A percentile compares a stretch with the other conserved stretches of the same genome.
phyloP scores from a whole-genome alignment of 2,888 invertebrate species.

The Thyatira batis region DNA sequence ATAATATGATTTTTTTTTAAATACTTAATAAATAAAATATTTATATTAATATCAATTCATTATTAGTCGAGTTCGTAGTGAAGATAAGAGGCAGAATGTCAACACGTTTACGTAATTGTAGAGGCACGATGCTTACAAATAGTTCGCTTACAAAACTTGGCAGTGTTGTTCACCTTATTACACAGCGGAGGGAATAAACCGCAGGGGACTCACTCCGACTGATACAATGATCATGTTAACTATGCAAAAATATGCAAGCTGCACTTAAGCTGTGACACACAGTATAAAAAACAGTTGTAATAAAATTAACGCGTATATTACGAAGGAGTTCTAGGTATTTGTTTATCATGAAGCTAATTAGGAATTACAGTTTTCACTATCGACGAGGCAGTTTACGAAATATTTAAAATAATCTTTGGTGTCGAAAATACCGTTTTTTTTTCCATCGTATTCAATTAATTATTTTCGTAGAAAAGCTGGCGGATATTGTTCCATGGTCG shows the following conservation, averaged over 20 bases:
- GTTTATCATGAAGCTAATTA: neutral
- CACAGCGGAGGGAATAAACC: neutral
- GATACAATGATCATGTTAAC: neutral
- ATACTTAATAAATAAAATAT: no score
- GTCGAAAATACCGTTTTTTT: neutral
- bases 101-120: constrained; percentile 9
- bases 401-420: neutral
- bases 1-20: no score
- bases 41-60: no score
- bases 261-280: neutral
- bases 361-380: neutral
- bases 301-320: no score
- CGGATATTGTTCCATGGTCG: neutral
- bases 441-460: no score
- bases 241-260: constrained; percentile 25
- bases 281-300: no score
- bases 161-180: constrained; percentile 1
- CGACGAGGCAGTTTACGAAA: neutral
- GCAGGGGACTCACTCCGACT: neutral
- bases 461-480: neutral
- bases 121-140: constrained; percentile 5
- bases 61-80: neutral
- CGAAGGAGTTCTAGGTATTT: no score
- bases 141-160: constrained; percentile 12
- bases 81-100: constrained; percentile 6